Conservation (phyloP, 2,888 invertebrate species). For the Luperina nickerlii region DNA sequence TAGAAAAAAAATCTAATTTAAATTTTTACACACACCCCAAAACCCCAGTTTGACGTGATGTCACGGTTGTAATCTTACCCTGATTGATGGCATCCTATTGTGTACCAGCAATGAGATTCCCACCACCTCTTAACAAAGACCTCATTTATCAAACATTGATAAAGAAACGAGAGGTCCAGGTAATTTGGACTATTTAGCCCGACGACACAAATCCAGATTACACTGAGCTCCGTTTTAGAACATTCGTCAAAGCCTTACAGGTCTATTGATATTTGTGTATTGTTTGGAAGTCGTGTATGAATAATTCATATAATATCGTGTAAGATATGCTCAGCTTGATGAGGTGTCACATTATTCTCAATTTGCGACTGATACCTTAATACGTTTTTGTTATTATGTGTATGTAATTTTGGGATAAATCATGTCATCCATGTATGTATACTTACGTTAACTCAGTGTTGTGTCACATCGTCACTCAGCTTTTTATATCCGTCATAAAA, state of each 20-base stretch:
- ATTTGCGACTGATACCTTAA: constrained; percentile 81
- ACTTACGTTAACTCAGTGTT: neutral
- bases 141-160: constrained; percentile 20
- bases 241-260: constrained; percentile 19
- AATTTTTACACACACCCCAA: constrained; percentile 68
- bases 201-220: constrained; percentile 29
- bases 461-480: neutral
- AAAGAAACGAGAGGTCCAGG: constrained; percentile 14
- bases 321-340: constrained; percentile 69
- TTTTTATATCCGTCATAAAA: neutral
- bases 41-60: constrained; percentile 73
- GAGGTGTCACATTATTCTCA: constrained; percentile 84
- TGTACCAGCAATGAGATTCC: constrained; percentile 61
- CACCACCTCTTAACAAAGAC: constrained; percentile 34
- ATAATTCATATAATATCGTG: constrained; percentile 83
- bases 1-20: constrained; percentile 69
- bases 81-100: constrained; percentile 77
- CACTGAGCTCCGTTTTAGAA: constrained; percentile 51
- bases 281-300: constrained; percentile 70
- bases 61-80: constrained; percentile 75
- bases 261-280: constrained; percentile 60
- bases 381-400: constrained; percentile 65
- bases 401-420: constrained; percentile 47
- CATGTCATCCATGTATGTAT: constrained; percentile 14
- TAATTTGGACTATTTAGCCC: constrained; percentile 48